phyloP scores from a whole-genome alignment of 2,113 vertebrate species.

The Sinocyclocheilus anshuiensis region DNA sequence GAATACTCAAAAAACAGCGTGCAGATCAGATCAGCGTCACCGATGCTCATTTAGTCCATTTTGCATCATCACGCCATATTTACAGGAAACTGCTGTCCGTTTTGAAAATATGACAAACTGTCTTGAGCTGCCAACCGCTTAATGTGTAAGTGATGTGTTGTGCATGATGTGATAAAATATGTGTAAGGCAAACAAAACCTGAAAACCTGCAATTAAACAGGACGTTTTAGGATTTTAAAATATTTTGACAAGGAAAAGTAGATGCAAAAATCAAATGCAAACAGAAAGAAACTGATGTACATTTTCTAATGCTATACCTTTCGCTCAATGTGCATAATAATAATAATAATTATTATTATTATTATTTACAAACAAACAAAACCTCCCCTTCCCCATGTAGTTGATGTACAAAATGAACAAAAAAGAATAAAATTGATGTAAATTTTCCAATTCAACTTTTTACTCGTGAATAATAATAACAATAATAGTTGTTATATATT shows the following conservation, averaged over 20 bases:
- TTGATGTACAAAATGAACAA: too few species aligned
- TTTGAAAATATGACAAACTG: not conserved
- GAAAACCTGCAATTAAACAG: not conserved
- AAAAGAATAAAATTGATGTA: too few species aligned
- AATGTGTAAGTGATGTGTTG: not conserved
- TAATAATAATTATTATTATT: not conserved
- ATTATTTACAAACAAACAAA: too few species aligned
- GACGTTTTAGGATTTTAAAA: not conserved
- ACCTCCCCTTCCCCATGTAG: too few species aligned
- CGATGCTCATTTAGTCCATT: not conserved
- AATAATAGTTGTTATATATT: too few species aligned
- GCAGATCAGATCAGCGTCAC: not conserved
- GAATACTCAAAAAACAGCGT: not conserved
- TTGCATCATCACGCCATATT: slow-evolving; percentile 2
- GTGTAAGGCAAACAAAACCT: not conserved
- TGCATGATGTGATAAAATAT: not conserved
- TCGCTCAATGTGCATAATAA: not conserved
- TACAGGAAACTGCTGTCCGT: slow-evolving; percentile 7
- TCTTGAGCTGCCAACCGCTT: not conserved
- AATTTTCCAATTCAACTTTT: too few species aligned
- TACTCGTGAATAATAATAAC: too few species aligned
- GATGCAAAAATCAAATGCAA: not conserved
- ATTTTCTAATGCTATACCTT: not conserved
- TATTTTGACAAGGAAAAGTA: not conserved
- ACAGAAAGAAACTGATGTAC: not conserved